Conservation (phyloP, 2,797 vertebrate genomes). For the Graptemys geographica region DNA sequence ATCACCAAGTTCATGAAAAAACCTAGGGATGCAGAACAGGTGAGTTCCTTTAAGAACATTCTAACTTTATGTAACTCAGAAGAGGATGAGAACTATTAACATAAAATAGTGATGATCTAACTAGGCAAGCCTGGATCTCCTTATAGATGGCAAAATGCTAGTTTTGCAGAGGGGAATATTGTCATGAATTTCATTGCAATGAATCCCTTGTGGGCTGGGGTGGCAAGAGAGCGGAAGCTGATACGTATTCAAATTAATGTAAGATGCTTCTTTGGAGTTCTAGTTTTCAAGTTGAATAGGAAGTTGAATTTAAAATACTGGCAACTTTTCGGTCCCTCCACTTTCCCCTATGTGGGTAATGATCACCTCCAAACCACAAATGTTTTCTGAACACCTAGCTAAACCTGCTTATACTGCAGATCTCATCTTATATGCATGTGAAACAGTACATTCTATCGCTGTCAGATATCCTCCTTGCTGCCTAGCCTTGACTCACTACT, state of each 20-base stretch:
- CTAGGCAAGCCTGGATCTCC: background rate
- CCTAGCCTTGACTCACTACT: background rate
- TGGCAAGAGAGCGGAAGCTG: background rate
- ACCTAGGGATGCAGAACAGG: conserved; percentile 85
- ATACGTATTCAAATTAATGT: background rate
- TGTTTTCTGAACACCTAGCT: background rate
- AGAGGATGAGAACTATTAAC: background rate
- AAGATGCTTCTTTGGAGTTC: background rate
- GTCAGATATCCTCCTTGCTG: conserved; percentile 14
- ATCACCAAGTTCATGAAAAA: conserved; percentile 98
- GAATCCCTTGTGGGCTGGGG: background rate
- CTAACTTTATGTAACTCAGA: background rate
- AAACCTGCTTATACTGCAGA: conserved; percentile 40
- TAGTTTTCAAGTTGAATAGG: background rate
- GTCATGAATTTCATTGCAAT: rapidly evolving
- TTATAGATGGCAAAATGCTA: background rate
- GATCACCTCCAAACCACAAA: conserved; percentile 40
- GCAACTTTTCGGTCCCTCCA: conserved; percentile 29
- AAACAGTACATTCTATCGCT: background rate
- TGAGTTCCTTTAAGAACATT: conserved; percentile 54
- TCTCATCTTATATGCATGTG: conserved; percentile 14
- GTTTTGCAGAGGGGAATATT: rapidly evolving
- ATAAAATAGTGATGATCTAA: background rate
- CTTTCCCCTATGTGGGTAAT: conserved; percentile 38
- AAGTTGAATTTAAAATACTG: background rate